A percentile compares a stretch with the other conserved stretches of the same genome.
These are phyloP conservation scores for Mobula birostris DNA, from an alignment of 2,113 vertebrate species.

Conservation along the genomic window DNA sequence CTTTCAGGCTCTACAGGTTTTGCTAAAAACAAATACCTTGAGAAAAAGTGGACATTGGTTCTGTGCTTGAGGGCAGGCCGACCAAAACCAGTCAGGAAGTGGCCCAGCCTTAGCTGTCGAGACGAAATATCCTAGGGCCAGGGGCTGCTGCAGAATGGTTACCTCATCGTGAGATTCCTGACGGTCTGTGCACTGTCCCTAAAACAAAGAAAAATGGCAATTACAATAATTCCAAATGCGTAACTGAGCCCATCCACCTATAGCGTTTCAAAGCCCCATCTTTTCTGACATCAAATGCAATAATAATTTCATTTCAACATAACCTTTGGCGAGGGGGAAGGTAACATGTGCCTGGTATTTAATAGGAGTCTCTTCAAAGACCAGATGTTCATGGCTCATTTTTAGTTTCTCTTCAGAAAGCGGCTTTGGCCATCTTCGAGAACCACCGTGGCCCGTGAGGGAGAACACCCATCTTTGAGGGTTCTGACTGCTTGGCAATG, in stretches of 20 bases:
- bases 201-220: constrained; percentile 28
- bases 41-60: constrained; percentile 94
- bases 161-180: constrained; percentile 97
- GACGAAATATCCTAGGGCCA: constrained; percentile 96
- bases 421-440: not conserved
- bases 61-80: constrained; percentile 95
- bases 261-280: not conserved
- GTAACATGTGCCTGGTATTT: not conserved
- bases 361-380: not conserved
- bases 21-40: constrained; percentile 53
- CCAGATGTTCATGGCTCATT: not conserved
- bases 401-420: not conserved
- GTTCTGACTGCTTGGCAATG: not conserved
- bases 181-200: constrained; percentile 90
- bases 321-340: not conserved
- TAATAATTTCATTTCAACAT: not conserved
- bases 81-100: constrained; percentile 98
- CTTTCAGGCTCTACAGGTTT: not conserved
- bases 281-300: not conserved
- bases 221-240: constrained; percentile 28
- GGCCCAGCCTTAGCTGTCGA: constrained; percentile 98
- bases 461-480: not conserved
- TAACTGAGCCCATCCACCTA: not conserved
- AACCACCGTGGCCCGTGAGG: not conserved
- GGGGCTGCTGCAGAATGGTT: constrained; percentile 91